A percentile compares a stretch with the other conserved stretches of the same genome.
Evolutionary conservation across 1,140 invertebrate genomes (phyloP).

Genomic region (Euwallacea fornicatus): DNA sequence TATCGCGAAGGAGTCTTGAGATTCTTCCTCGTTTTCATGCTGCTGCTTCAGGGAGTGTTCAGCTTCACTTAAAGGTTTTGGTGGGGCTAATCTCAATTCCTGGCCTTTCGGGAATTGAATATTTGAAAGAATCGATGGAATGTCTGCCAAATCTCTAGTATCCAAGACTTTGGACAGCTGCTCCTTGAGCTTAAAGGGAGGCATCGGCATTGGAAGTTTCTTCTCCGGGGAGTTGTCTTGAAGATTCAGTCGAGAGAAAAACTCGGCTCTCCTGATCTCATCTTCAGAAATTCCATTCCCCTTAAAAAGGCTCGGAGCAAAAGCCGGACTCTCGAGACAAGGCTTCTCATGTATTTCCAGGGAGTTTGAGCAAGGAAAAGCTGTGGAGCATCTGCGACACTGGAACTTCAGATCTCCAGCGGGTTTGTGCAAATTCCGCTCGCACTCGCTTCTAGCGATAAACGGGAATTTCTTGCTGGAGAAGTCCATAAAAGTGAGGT

Average conservation of each 20-base stretch:
- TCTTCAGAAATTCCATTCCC: conserved; percentile 53
- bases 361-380: conserved; percentile 74
- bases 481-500: conserved; percentile 79
- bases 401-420: conserved; percentile 66
- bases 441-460: conserved; percentile 73
- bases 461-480: conserved; percentile 75
- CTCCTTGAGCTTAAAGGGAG: conserved; percentile 38
- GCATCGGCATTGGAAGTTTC: conserved; percentile 6
- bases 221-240: conserved; percentile 63
- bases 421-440: conserved; percentile 66
- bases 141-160: conserved; percentile 77
- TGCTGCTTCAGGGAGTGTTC: conserved; percentile 43
- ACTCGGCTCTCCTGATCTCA: conserved; percentile 69
- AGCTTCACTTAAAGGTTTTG: conserved; percentile 42
- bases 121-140: conserved; percentile 77
- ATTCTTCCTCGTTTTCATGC: conserved; percentile 70
- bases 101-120: conserved; percentile 59
- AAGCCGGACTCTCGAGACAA: conserved; percentile 53
- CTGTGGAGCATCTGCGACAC: conserved; percentile 70
- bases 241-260: conserved; percentile 77
- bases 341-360: conserved; percentile 67
- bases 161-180: conserved; percentile 47
- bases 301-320: conserved; percentile 45
- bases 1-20: conserved; percentile 76
- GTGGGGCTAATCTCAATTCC: conserved; percentile 52